Evolutionary conservation across 1,140 invertebrate species (phyloP).

Genomic region (Drosophila suzukii): DNA sequence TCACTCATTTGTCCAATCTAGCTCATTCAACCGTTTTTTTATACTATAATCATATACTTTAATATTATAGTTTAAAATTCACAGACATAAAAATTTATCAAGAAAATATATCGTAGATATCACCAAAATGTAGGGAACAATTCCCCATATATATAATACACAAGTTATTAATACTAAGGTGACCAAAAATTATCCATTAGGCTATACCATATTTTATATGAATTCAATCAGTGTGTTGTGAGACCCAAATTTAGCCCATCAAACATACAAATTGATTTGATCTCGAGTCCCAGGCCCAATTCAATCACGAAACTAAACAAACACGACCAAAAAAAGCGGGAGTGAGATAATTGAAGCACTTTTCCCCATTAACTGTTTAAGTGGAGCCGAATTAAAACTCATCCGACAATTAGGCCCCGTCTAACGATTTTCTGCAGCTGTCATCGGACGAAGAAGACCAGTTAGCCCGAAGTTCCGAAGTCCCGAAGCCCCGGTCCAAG

Average conservation of each 20-base stretch:
- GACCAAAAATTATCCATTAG: too few species aligned
- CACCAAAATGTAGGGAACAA: too few species aligned
- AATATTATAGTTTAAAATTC: too few species aligned
- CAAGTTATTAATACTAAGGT: too few species aligned
- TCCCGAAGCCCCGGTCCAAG: neutral
- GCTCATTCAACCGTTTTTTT: neutral
- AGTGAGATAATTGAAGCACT: constrained; percentile 35
- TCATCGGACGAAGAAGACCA: neutral
- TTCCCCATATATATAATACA: too few species aligned
- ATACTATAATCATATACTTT: too few species aligned
- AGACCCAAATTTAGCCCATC: too few species aligned
- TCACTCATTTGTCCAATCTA: constrained; percentile 38
- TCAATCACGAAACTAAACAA: neutral
- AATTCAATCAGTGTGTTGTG: too few species aligned
- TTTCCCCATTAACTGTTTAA: constrained; percentile 5
- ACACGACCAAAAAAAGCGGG: neutral
- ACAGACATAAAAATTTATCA: too few species aligned
- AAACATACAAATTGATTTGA: neutral
- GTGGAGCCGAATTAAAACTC: constrained; percentile 39
- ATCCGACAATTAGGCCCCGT: constrained; percentile 58
- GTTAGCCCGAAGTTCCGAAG: neutral
- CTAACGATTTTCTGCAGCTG: constrained; percentile 1
- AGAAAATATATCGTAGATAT: too few species aligned
- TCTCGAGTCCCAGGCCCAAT: neutral
- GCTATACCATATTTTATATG: too few species aligned